Evolutionary conservation across 2,888 invertebrate genomes (phyloP), one percentile per base, ranked within the genome.

Genomic region (Caenorhabditis sinica): DNA sequence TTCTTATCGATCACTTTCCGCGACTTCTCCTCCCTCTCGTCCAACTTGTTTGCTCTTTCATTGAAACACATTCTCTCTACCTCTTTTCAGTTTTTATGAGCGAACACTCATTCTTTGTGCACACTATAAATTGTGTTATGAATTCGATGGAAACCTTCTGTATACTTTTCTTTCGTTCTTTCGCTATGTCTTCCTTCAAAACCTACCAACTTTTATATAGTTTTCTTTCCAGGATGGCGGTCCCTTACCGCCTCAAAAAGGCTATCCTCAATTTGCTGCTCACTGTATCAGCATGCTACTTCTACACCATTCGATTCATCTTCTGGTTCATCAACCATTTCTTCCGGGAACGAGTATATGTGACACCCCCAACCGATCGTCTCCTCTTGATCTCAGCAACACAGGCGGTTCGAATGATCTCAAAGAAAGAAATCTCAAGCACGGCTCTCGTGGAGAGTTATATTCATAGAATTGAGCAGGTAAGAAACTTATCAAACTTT

Each of bases 321-420:
- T 85, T 85, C 63, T 85, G 85, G 72, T 63, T 89, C 23, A 56
- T 86, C 51, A 83, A 88, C 75, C 40, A 61, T 15, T 86, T 89
- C 74, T 88, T 85, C 82, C 77, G 77, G 8, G 77, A 77, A 69
- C 77, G 85, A 8, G 65, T 68, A 53, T 82, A 75, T 58, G 92
- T 93, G 0, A 87, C 92, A n/a, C 88, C 89, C 56, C 92, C 93
- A 2, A 86, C 88, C n/a, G 90, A 93, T 85, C 90, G 91, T 15
- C 85, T 94, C 0, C 91, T 94, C 33, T 88, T 93, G 36, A 90
- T 92, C 61, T 92, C 93, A 83, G 93, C 93, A 8, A 90, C 91
- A 5, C 75, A 83, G 60, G 89, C 93, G 30, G 93, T 93, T 2
- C 88, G 88, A 58, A 93, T 93, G 88, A 93, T 94, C 49, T 89